A percentile compares a stretch with the other conserved stretches of the same genome.
phyloP scores from a whole-genome alignment of 1,140 invertebrate species.

The Patella vulgata region DNA sequence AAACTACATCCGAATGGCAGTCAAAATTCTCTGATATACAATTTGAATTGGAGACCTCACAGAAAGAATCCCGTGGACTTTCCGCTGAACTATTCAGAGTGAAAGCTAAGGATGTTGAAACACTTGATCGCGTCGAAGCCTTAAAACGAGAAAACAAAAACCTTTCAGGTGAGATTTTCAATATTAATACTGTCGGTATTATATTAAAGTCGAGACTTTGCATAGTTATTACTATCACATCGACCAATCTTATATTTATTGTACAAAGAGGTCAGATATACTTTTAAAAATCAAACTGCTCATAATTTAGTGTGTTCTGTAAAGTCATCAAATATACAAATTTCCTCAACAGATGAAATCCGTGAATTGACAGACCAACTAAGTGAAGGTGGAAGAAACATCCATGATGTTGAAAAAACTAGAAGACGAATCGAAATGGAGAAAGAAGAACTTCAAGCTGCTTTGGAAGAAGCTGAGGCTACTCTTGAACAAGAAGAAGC shows the following conservation, averaged over 20 bases:
- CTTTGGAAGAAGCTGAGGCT: conserved; percentile 97
- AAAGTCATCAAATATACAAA: too few relatives aligned
- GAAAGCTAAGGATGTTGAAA: conserved; percentile 96
- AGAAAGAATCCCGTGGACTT: conserved; percentile 98
- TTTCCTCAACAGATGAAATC: conserved; percentile 91
- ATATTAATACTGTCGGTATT: conserved; percentile 27
- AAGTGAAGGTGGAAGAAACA: conserved; percentile 88
- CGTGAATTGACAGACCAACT: conserved; percentile 98
- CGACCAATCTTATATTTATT: too few relatives aligned
- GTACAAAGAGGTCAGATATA: too few relatives aligned
- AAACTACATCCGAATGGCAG: conserved; percentile 99
- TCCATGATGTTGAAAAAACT: conserved; percentile 98
- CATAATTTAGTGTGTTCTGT: too few relatives aligned
- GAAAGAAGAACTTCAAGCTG: conserved; percentile 98
- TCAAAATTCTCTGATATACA: conserved; percentile 96
- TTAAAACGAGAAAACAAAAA: conserved; percentile 98
- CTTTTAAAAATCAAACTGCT: too few relatives aligned
- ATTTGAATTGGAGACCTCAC: conserved; percentile 94
- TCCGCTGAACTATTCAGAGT: conserved; percentile 98
- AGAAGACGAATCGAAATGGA: conserved; percentile 97
- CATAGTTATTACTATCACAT: neutral
- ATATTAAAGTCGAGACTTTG: conserved; percentile 74
- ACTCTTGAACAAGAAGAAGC: conserved; percentile 86
- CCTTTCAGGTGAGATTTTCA: neutral
- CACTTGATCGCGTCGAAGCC: conserved; percentile 92